These are phyloP conservation scores for Drosophila formosana DNA, from an alignment of 2,888 invertebrate species.

Conservation along the genomic window DNA sequence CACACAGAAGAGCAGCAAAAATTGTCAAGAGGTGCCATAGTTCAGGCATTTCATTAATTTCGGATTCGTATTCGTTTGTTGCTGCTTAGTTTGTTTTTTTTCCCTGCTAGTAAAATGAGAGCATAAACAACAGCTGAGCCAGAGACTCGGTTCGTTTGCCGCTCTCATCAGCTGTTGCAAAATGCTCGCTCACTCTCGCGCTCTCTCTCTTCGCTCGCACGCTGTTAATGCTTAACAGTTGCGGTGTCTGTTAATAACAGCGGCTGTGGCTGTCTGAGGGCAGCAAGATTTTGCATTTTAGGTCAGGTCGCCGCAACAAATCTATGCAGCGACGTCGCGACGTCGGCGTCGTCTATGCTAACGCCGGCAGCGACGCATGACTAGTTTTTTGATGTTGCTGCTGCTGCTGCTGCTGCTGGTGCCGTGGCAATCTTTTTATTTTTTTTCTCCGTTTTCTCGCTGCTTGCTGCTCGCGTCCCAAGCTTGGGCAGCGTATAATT, in stretches of 20 bases:
- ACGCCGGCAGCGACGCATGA: conserved; percentile 67
- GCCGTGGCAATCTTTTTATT: conserved; percentile 16
- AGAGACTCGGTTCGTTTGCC: background rate
- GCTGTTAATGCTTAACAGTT: conserved; percentile 44
- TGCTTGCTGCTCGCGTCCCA: conserved; percentile 38
- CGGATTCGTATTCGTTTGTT: conserved; percentile 5
- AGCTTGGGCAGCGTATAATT: conserved; percentile 60
- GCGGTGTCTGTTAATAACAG: conserved; percentile 52
- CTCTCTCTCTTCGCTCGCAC: background rate
- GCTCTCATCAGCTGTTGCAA: conserved; percentile 21
- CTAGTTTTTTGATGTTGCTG: conserved; percentile 54
- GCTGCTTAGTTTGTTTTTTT: background rate
- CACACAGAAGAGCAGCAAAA: background rate
- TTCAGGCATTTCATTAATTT: conserved; percentile 29
- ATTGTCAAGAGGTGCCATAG: conserved; percentile 8
- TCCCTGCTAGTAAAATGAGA: conserved; percentile 1
- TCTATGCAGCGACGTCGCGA: conserved; percentile 71
- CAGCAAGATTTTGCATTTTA: conserved; percentile 81
- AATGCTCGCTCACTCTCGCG: conserved; percentile 2
- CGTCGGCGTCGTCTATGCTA: conserved; percentile 34
- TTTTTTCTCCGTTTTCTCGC: conserved; percentile 44
- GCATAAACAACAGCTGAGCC: conserved; percentile 44
- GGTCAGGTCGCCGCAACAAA: conserved; percentile 83
- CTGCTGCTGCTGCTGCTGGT: background rate
- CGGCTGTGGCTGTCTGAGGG: conserved; percentile 26